Percentiles rank a stretch among this genome's conserved stretches.
Conservation (phyloP, 2,888 invertebrate species). For the Itoplectis maculator region DNA sequence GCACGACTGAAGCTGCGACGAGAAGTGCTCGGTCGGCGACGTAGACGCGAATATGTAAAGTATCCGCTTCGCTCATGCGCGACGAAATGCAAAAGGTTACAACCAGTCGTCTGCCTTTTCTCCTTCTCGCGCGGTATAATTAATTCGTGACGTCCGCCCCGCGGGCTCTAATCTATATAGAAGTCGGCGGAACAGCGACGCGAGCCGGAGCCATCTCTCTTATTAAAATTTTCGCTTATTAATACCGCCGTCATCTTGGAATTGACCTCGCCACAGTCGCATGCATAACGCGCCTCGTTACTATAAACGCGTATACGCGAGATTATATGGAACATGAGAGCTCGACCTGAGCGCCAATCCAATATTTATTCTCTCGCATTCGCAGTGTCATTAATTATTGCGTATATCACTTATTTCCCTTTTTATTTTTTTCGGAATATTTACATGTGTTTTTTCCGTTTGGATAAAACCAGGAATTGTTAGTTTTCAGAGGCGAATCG, state of each 20-base stretch:
- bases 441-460: too few relatives aligned
- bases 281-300: background rate
- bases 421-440: too few relatives aligned
- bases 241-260: too few relatives aligned
- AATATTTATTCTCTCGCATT: background rate
- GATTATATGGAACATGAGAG: background rate
- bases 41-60: background rate
- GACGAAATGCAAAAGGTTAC: conserved; percentile 9
- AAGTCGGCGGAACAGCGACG: too few relatives aligned
- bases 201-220: background rate
- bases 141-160: background rate
- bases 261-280: too few relatives aligned
- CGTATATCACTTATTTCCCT: too few relatives aligned
- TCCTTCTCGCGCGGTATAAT: background rate
- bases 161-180: background rate
- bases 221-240: too few relatives aligned
- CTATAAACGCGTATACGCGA: background rate
- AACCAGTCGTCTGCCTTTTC: background rate
- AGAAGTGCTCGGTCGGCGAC: background rate
- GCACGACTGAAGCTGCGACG: background rate
- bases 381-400: background rate
- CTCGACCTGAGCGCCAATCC: too few relatives aligned
- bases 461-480: too few relatives aligned
- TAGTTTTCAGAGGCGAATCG: too few relatives aligned
- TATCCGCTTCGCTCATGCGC: background rate